These are phyloP conservation scores for Eupeodes corollae DNA, from an alignment of 1,140 invertebrate genomes.

Conservation along the genomic window DNA sequence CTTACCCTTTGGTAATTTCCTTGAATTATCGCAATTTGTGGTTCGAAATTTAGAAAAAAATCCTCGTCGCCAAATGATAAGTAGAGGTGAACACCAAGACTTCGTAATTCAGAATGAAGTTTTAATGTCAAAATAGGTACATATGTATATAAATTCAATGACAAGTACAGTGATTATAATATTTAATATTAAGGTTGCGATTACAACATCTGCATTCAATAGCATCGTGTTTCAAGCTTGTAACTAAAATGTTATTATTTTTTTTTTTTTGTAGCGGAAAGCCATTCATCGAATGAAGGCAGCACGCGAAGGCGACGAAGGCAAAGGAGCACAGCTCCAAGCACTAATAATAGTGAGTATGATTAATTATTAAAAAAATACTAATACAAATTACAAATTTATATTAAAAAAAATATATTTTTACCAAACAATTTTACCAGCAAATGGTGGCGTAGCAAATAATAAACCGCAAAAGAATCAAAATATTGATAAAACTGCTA, in stretches of 20 bases:
- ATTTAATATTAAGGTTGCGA: no score
- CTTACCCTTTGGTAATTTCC: no score
- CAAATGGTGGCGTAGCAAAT: constrained; percentile 29
- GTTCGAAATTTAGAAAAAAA: no score
- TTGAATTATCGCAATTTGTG: no score
- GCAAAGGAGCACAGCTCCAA: constrained; percentile 32
- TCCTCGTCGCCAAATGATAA: no score
- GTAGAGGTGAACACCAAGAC: no score
- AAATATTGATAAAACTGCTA: constrained; percentile 21
- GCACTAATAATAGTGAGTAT: constrained; percentile 27
- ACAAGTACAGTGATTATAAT: no score
- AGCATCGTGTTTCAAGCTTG: no score
- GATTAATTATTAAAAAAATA: constrained; percentile 5
- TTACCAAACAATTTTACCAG: constrained; percentile 5
- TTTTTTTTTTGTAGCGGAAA: constrained; percentile 21
- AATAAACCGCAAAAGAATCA: constrained; percentile 24
- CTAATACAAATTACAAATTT: not conserved
- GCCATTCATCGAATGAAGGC: constrained; percentile 34
- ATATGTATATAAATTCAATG: no score
- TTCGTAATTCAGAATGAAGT: no score
- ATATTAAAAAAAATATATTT: not conserved
- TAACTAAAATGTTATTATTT: not conserved
- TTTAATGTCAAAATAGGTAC: no score
- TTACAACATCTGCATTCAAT: no score
- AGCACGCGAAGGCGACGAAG: constrained; percentile 31